Evolutionary conservation across 2,797 vertebrate genomes (phyloP).

Genomic region (Poeciliopsis presidionis): DNA sequence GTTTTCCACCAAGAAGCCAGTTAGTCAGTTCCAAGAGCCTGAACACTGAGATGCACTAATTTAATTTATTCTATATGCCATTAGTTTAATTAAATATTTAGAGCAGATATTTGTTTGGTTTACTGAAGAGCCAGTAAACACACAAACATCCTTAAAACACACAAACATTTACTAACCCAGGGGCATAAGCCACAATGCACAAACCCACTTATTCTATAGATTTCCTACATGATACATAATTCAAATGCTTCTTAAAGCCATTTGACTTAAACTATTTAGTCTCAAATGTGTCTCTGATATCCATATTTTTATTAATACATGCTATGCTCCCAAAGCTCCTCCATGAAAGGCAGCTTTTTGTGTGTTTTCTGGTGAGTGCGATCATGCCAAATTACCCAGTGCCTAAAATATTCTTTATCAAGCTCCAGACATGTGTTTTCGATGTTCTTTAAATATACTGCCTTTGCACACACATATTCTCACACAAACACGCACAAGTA

Average conservation of each 20-base stretch:
- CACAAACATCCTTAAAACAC: neutral
- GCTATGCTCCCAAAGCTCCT: conserved; percentile 40
- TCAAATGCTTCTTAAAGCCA: neutral
- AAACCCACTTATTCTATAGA: neutral
- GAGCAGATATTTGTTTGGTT: neutral
- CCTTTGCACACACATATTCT: conserved; percentile 25
- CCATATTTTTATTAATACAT: conserved; percentile 9
- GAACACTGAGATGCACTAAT: neutral
- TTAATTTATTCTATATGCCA: neutral
- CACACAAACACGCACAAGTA: conserved; percentile 28
- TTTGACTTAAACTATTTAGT: neutral
- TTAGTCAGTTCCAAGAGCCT: neutral
- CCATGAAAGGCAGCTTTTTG: conserved; percentile 18
- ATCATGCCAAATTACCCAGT: conserved; percentile 67
- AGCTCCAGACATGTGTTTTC: conserved; percentile 81
- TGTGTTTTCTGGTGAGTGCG: conserved; percentile 26
- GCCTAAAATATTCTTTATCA: conserved; percentile 76
- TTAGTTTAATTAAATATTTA: neutral
- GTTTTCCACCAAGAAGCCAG: neutral
- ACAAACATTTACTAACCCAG: neutral
- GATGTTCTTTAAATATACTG: conserved; percentile 78
- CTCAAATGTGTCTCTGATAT: conserved; percentile 1
- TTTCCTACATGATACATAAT: neutral
- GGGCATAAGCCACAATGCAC: too few relatives aligned
- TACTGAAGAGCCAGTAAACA: neutral